phyloP scores from a whole-genome alignment of 2,888 invertebrate genomes.

The Exocentrus adspersus region DNA sequence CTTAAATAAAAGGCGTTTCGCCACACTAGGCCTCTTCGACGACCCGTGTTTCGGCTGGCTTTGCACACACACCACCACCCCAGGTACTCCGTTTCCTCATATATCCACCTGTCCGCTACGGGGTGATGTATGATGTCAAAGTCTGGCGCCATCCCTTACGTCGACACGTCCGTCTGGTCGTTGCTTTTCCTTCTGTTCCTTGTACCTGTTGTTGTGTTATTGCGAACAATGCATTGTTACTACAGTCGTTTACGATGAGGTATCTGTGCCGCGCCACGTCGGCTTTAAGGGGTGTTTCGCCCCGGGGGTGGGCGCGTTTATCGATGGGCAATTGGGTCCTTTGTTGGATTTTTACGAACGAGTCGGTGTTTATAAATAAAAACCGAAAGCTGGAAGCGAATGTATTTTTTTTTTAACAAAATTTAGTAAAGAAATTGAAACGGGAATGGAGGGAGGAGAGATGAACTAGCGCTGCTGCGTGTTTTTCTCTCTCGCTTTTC shows the following conservation, averaged over 20 bases:
- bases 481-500: slow-evolving; percentile 57
- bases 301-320: neutral
- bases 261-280: slow-evolving; percentile 26
- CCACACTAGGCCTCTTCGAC: too few species aligned
- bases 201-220: slow-evolving; percentile 15
- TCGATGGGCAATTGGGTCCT: neutral
- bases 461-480: slow-evolving; percentile 37
- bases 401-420: too few species aligned
- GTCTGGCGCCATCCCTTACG: slow-evolving; percentile 31
- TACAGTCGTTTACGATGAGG: slow-evolving; percentile 28
- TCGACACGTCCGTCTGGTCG: slow-evolving; percentile 7
- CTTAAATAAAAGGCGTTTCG: too few species aligned
- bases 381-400: too few species aligned
- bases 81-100: slow-evolving; percentile 11
- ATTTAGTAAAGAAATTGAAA: too few species aligned
- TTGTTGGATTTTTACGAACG: neutral
- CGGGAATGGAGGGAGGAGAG: slow-evolving; percentile 13
- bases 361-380: neutral
- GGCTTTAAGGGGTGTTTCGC: slow-evolving; percentile 5
- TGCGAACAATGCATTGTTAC: slow-evolving; percentile 22
- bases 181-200: neutral
- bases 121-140: slow-evolving; percentile 35
- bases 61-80: too few species aligned
- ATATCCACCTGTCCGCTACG: slow-evolving; percentile 36
- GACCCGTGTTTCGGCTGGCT: too few species aligned